Percentiles rank a stretch among this genome's conserved stretches.
phyloP scores from a whole-genome alignment of 2,113 vertebrate species.

The Lampris incognitus region DNA sequence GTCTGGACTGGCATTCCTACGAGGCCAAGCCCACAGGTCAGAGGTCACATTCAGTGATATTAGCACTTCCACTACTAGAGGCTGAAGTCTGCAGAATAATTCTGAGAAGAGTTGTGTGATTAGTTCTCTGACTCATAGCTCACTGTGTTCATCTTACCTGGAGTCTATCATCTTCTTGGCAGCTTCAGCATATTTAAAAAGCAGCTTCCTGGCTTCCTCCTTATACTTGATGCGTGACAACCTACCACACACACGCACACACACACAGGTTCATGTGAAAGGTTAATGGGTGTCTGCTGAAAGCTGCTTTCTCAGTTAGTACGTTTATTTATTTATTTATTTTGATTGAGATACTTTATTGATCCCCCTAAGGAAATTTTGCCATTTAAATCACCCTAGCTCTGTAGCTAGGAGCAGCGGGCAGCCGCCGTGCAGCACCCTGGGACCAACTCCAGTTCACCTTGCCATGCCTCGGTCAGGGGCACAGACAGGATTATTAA shows the following conservation, averaged over 20 bases:
- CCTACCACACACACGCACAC: constrained; percentile 73
- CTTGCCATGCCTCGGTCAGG: too few relatives aligned
- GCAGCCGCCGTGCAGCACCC: too few relatives aligned
- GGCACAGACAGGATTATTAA: too few relatives aligned
- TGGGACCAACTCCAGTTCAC: too few relatives aligned
- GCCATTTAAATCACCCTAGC: too few relatives aligned
- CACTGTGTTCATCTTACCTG: constrained; percentile 80
- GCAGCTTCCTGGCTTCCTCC: constrained; percentile 93
- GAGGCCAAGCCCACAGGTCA: not conserved
- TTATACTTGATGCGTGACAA: constrained; percentile 98
- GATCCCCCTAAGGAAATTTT: too few relatives aligned
- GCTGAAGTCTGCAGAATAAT: not conserved
- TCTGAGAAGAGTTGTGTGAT: not conserved
- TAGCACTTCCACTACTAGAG: not conserved
- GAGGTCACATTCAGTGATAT: not conserved
- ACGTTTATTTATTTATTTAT: too few relatives aligned
- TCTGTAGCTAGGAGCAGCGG: too few relatives aligned
- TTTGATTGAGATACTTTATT: too few relatives aligned
- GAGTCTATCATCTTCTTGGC: constrained; percentile 97
- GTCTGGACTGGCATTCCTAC: constrained; percentile 95
- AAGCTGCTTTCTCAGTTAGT: too few relatives aligned
- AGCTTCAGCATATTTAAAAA: constrained; percentile 97
- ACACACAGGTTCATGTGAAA: not conserved
- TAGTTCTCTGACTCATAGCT: not conserved
- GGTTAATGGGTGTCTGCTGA: not conserved